A percentile compares a stretch with the other conserved stretches of the same genome.
Conservation (phyloP, 1,140 invertebrate species). For the Nasonia giraulti region DNA sequence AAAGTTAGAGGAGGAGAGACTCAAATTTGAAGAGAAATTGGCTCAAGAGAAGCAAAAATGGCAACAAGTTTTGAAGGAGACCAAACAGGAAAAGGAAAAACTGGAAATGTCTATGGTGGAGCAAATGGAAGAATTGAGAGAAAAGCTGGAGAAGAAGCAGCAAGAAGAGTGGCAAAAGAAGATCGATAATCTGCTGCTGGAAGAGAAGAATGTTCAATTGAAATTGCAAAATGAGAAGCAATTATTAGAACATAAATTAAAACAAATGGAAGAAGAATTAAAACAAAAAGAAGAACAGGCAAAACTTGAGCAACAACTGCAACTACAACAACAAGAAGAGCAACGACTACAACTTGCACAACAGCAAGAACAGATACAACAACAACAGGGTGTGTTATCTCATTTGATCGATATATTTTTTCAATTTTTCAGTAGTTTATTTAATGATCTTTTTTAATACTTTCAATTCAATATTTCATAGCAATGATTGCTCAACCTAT, state of each 20-base stretch:
- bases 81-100: conserved; percentile 70
- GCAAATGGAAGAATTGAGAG: conserved; percentile 72
- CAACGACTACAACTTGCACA: background rate
- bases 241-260: conserved; percentile 66
- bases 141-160: conserved; percentile 64
- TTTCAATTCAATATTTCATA: conserved; percentile 32
- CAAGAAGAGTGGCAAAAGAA: conserved; percentile 64
- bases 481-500: conserved; percentile 38
- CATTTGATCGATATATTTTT: conserved; percentile 30
- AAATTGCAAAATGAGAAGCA: conserved; percentile 70
- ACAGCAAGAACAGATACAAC: conserved; percentile 14
- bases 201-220: conserved; percentile 73
- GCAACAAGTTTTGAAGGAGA: conserved; percentile 71
- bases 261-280: conserved; percentile 72
- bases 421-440: conserved; percentile 1
- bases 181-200: conserved; percentile 68
- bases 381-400: conserved; percentile 5
- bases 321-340: conserved; percentile 20
- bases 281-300: conserved; percentile 71
- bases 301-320: conserved; percentile 67
- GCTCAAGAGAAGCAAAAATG: conserved; percentile 73
- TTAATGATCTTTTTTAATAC: conserved; percentile 25
- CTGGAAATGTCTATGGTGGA: conserved; percentile 71
- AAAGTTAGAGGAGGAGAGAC: conserved; percentile 72
- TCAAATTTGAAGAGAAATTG: conserved; percentile 73